Percentiles rank a stretch among this genome's conserved stretches.
phyloP scores from a whole-genome alignment of 2,113 vertebrate species.

The Ameiurus melas region DNA sequence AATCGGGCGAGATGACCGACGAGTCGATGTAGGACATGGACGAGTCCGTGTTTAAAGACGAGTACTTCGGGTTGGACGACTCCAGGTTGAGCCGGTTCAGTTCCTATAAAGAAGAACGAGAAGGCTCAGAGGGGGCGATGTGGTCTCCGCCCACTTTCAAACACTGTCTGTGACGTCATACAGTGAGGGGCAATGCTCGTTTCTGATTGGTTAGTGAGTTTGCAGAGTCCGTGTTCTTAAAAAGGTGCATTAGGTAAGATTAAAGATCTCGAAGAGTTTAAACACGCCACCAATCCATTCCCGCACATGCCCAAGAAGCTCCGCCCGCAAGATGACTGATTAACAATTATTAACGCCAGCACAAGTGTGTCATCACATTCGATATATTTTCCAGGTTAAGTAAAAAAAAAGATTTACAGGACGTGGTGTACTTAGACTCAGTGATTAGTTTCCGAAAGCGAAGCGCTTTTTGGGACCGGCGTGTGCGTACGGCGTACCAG shows the following conservation, averaged over 20 bases:
- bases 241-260: not conserved
- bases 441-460: not conserved
- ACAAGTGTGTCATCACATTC: not conserved
- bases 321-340: not conserved
- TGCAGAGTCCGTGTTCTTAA: not conserved
- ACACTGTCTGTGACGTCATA: not conserved
- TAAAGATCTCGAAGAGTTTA: not conserved
- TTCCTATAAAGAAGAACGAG: constrained; percentile 76
- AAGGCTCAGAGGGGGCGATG: not conserved
- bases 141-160: not conserved
- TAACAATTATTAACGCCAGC: not conserved
- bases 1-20: constrained; percentile 90
- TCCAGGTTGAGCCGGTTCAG: constrained; percentile 96
- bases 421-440: not conserved
- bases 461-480: not conserved
- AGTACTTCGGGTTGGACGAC: constrained; percentile 93
- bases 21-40: constrained; percentile 96
- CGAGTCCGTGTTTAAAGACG: constrained; percentile 84
- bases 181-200: not conserved
- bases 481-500: constrained; percentile 76
- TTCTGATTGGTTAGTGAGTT: not conserved
- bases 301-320: not conserved
- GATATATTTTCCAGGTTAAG: not conserved
- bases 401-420: not conserved
- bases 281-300: not conserved